phyloP scores from a whole-genome alignment of 2,797 vertebrate genomes.

The Strix occidentalis region DNA sequence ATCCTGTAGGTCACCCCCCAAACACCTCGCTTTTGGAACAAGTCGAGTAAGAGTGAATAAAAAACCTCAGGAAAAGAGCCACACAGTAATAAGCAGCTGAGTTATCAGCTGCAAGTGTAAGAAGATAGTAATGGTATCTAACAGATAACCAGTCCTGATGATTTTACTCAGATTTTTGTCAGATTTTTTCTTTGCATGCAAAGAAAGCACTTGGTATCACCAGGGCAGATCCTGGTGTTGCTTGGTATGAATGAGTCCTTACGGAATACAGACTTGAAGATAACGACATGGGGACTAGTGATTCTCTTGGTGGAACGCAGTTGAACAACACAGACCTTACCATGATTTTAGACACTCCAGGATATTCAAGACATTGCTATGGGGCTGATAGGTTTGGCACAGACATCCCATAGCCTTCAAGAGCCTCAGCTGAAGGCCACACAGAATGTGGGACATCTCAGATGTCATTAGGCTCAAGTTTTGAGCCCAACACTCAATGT shows the following conservation, averaged over 20 bases:
- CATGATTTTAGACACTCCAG: background rate
- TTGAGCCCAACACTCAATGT: background rate
- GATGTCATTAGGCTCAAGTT: background rate
- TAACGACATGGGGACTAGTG: accelerated
- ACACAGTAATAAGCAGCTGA: background rate
- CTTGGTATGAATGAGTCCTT: background rate
- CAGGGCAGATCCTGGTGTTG: background rate
- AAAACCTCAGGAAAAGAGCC: background rate
- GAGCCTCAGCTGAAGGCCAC: background rate
- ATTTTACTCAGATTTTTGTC: background rate
- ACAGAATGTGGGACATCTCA: background rate
- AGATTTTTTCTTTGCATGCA: background rate
- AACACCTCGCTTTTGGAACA: background rate
- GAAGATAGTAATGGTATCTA: background rate
- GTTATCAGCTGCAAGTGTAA: background rate
- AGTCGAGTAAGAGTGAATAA: background rate
- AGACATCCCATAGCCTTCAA: background rate
- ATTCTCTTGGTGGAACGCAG: background rate
- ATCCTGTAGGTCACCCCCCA: background rate
- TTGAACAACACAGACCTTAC: background rate
- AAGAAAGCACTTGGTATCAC: background rate
- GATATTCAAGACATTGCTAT: background rate
- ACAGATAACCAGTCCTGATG: background rate
- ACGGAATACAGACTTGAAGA: background rate
- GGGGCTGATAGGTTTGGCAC: background rate